Evolutionary conservation across 2,797 vertebrate genomes (phyloP).

Genomic region (Falco rusticolus): DNA sequence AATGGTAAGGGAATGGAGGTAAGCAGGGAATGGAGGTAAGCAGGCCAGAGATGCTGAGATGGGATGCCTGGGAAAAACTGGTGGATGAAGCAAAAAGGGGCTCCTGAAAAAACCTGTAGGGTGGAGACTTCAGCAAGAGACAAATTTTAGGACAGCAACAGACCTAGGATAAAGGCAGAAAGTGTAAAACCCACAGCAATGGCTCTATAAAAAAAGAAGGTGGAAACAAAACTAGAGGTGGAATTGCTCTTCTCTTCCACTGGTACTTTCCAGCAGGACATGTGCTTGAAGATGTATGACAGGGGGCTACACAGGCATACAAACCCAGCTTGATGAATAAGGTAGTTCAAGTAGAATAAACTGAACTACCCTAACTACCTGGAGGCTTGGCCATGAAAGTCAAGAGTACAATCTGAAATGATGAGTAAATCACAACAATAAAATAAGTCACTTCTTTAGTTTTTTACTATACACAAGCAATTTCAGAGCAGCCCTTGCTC

Average conservation of each 20-base stretch:
- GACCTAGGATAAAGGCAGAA: not conserved
- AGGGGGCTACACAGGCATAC: not conserved
- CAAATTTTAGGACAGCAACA: not conserved
- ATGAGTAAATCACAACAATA: not conserved
- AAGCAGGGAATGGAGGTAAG: no score
- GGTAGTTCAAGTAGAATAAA: not conserved
- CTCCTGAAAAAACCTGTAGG: not conserved
- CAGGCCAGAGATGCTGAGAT: not conserved
- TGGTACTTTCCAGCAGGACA: not conserved
- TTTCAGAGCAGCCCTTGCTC: not conserved
- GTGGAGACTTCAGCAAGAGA: not conserved
- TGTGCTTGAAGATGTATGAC: not conserved
- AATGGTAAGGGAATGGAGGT: not conserved
- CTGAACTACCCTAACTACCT: not conserved
- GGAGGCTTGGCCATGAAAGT: not conserved
- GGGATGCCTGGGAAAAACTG: not conserved
- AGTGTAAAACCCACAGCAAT: not conserved
- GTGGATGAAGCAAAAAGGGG: not conserved
- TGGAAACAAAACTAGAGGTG: not conserved
- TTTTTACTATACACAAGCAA: not conserved
- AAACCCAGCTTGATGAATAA: not conserved
- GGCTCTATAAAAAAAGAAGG: not conserved
- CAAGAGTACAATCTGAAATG: not conserved
- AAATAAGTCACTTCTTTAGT: not conserved
- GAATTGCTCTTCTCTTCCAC: not conserved